Conservation (phyloP, 2,113 vertebrate genomes). For the Mustela lutreola region DNA sequence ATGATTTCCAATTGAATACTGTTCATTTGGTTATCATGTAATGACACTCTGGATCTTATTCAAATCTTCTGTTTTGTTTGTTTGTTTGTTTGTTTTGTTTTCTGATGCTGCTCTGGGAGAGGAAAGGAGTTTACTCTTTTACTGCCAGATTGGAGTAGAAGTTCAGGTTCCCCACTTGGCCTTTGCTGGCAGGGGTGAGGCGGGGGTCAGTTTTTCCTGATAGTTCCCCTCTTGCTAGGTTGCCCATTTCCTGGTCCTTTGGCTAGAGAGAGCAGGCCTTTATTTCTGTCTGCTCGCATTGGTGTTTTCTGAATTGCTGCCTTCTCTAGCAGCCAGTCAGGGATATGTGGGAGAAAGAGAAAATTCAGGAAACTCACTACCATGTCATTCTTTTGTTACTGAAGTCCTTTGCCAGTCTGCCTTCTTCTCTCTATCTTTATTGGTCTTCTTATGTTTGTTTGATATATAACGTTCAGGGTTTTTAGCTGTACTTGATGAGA, state of each 20-base stretch:
- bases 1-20: constrained; percentile 50
- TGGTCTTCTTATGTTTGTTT: constrained; percentile 11
- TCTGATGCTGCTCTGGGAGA: background rate
- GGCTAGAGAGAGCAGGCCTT: background rate
- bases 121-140: background rate
- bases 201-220: background rate
- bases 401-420: background rate
- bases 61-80: constrained; percentile 29
- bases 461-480: background rate
- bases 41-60: constrained; percentile 13
- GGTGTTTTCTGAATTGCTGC: constrained; percentile 33
- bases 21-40: constrained; percentile 29
- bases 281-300: background rate
- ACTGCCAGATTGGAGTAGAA: background rate
- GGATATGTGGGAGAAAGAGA: background rate
- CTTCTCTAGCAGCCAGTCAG: background rate
- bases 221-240: constrained; percentile 12
- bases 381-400: background rate
- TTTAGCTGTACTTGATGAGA: background rate
- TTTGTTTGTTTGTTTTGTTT: background rate
- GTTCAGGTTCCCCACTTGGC: background rate
- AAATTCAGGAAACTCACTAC: background rate
- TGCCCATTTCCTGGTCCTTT: constrained; percentile 10
- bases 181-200: background rate
- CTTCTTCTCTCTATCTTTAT: constrained; percentile 1